Conservation (phyloP, 1,140 invertebrate species). For the Apolygus lucorum region DNA sequence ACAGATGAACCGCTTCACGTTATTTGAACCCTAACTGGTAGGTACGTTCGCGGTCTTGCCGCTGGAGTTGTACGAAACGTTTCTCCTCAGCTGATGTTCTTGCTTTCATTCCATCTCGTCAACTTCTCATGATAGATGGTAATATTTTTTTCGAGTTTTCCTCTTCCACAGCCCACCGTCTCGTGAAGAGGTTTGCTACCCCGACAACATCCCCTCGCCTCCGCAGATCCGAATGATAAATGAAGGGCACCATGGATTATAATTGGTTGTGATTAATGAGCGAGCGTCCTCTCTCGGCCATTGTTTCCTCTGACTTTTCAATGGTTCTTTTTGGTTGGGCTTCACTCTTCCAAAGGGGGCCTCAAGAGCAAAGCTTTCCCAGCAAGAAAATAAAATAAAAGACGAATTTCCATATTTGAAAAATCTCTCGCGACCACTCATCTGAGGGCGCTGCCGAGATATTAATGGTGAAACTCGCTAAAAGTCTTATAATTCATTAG, state of each 20-base stretch:
- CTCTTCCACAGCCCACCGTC: neutral
- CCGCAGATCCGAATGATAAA: neutral
- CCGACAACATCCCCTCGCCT: neutral
- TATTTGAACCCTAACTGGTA: too few species aligned
- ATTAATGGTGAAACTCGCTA: neutral
- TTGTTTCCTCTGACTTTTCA: constrained; percentile 11
- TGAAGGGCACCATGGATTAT: neutral
- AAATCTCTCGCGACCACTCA: neutral
- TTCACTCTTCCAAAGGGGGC: too few species aligned
- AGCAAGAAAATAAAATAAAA: neutral
- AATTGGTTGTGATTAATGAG: constrained; percentile 13
- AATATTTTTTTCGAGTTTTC: neutral
- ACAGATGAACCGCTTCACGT: too few species aligned
- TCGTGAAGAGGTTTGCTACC: neutral
- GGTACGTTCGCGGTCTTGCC: too few species aligned
- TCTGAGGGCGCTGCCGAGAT: too few species aligned
- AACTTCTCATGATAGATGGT: neutral
- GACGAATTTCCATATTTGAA: neutral
- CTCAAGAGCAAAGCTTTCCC: neutral
- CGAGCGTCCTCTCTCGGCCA: neutral
- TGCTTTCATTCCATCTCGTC: neutral
- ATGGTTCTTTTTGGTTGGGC: neutral
- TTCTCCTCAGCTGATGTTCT: too few species aligned
- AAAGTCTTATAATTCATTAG: too few species aligned
- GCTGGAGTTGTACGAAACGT: too few species aligned